Base-by-base conservation (phyloP, 1,140 invertebrate species). In the Paracyclopina nana region DNA sequence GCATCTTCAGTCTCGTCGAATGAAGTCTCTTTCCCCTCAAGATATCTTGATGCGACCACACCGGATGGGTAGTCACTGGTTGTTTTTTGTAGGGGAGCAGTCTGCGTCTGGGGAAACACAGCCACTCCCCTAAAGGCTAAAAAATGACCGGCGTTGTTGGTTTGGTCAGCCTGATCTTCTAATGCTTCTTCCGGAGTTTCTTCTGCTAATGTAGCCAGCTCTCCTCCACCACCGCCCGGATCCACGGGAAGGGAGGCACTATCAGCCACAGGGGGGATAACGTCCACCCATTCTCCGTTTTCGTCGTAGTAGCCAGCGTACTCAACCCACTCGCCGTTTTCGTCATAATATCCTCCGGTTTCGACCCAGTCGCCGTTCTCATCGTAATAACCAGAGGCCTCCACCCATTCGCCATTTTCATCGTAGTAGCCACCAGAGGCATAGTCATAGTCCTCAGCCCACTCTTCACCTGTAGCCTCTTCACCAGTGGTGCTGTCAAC, bases 111-210 rank as follows among this genome's bases (percentile, higher is more conserved):
- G 45, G 45, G 42, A 44, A 44, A 20, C 24, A 29, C 45, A 48
- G 45, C 45, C 45, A 48, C 45, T 22, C 45, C 45, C 45, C 25
- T 28, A 14, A 40, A 20, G 38, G 18, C 31, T 52, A 52, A 52
- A 52, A 52, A 52, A 52, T 42, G 50, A 52, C 28, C 38, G 38
- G 50, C 38, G 18, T 50, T 16, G 16, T n/a, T n/a, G n/a, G n/a
- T n/a, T n/a, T n/a, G n/a, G n/a, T 28, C 43, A 20, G 3, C 8
- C 3, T 25, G 6, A 27, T 48, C 22, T 48, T 22, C 4, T 11
- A 2, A 8, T 51, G n/a, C 30, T 8, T 51, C 38, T 2, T 5
- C 14, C 27, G 1, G 38, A 20, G 4, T 11, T 30, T 31, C 24
- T 48, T 48, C 27, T 29, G 12, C 45, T 4, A 14, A n/a, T 2